These are phyloP conservation scores for Enteromius anoplus DNA, from an alignment of 2,797 vertebrate genomes.

Conservation along the genomic window DNA sequence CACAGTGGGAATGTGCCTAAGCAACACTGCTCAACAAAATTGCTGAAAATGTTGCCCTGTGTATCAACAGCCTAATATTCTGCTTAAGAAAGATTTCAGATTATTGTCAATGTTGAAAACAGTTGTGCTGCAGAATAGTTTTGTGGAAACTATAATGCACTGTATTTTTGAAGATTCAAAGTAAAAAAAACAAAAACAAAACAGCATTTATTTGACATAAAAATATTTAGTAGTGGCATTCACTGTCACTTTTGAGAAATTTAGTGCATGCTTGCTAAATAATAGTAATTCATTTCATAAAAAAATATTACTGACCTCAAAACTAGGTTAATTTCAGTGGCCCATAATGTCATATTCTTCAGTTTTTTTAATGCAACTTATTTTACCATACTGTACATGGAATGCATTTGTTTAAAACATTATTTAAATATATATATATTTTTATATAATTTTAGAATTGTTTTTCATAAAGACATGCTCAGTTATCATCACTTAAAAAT, in stretches of 20 bases:
- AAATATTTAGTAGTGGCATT: neutral
- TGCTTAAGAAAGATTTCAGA: neutral
- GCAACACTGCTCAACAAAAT: too few relatives aligned
- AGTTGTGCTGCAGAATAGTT: neutral
- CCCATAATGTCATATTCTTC: neutral
- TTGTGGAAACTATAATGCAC: neutral
- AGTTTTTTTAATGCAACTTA: neutral
- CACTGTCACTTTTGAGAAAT: neutral
- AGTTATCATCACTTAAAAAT: neutral
- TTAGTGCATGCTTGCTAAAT: neutral
- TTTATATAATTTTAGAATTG: too few relatives aligned
- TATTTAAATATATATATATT: neutral
- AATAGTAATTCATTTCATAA: neutral
- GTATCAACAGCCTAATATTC: neutral
- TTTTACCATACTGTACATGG: neutral
- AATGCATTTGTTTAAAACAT: neutral
- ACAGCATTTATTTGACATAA: neutral
- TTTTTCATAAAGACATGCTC: neutral
- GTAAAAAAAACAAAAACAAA: neutral
- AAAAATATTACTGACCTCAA: neutral
- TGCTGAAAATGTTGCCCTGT: too few relatives aligned
- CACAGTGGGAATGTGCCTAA: too few relatives aligned
- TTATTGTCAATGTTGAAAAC: neutral
- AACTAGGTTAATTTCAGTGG: neutral
- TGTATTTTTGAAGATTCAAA: neutral